Conservation (phyloP, 2,797 vertebrate species). For the Sternotherus odoratus region DNA sequence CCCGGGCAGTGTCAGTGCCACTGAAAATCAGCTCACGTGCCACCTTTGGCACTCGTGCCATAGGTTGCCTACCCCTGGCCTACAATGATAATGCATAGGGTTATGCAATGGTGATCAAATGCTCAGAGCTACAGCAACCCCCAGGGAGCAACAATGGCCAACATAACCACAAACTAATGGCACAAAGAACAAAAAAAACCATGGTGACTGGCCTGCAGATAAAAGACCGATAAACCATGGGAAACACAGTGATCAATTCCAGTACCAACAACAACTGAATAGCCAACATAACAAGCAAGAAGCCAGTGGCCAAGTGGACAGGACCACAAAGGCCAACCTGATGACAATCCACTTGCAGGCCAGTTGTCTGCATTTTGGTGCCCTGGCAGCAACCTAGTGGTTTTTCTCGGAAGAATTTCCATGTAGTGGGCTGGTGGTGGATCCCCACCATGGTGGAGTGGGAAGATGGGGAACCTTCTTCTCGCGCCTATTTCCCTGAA, state of each 20-base stretch:
- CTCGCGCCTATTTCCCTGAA: too few species aligned
- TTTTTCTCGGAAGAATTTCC: background rate
- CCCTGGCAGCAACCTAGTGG: rapidly evolving
- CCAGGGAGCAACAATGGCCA: background rate
- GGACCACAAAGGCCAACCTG: rapidly evolving
- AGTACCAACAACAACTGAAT: rapidly evolving
- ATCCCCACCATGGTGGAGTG: background rate
- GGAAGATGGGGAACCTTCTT: background rate
- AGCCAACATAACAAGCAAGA: rapidly evolving
- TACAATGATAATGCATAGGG: background rate
- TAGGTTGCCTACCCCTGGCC: too few species aligned
- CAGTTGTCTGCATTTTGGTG: rapidly evolving
- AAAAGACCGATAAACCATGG: background rate
- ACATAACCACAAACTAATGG: background rate
- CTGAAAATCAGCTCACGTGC: too few species aligned
- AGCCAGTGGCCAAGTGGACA: background rate
- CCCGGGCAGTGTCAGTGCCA: too few species aligned
- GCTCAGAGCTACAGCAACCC: slow-evolving; percentile 39
- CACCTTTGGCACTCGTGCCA: too few species aligned
- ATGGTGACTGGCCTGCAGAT: rapidly evolving
- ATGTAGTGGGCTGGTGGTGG: rapidly evolving
- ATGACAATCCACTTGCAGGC: background rate
- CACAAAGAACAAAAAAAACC: background rate
- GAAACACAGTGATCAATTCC: background rate
- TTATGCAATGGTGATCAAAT: slow-evolving; percentile 65